phyloP scores from a whole-genome alignment of 2,113 vertebrate species.

The Blennius ocellaris region DNA sequence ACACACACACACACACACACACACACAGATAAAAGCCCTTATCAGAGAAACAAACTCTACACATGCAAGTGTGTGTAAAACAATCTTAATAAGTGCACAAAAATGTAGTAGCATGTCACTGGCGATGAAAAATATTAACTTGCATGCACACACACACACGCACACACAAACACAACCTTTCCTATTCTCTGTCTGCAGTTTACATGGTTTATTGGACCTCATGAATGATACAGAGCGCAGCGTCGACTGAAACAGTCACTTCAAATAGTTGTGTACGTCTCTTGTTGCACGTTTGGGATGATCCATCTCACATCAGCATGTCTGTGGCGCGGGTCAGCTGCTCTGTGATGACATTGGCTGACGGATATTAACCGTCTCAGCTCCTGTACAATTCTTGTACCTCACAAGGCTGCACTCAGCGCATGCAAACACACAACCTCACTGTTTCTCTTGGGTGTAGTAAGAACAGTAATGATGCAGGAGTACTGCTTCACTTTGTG shows the following conservation, averaged over 20 bases:
- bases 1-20: too few relatives aligned
- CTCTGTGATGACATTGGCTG: not conserved
- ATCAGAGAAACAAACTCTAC: not conserved
- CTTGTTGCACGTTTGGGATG: not conserved
- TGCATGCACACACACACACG: not conserved
- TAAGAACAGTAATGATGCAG: conserved; percentile 63
- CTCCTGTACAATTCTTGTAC: too few relatives aligned
- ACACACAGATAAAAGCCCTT: not conserved
- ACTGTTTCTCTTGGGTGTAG: conserved; percentile 46
- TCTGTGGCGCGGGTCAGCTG: conserved; percentile 1
- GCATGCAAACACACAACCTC: not conserved
- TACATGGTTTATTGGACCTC: not conserved
- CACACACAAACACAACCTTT: not conserved
- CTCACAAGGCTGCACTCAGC: not conserved
- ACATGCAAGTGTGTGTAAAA: not conserved
- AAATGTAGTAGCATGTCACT: too few relatives aligned
- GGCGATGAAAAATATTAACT: not conserved
- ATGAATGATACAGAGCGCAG: not conserved
- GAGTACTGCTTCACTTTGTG: conserved; percentile 48
- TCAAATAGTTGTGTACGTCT: not conserved
- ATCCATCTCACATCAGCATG: too few relatives aligned
- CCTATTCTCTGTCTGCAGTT: too few relatives aligned
- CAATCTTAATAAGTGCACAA: not conserved
- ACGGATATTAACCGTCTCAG: not conserved
- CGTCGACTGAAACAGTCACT: not conserved